Conservation (phyloP, 2,888 invertebrate genomes). For the Hipparchia sbordonii region DNA sequence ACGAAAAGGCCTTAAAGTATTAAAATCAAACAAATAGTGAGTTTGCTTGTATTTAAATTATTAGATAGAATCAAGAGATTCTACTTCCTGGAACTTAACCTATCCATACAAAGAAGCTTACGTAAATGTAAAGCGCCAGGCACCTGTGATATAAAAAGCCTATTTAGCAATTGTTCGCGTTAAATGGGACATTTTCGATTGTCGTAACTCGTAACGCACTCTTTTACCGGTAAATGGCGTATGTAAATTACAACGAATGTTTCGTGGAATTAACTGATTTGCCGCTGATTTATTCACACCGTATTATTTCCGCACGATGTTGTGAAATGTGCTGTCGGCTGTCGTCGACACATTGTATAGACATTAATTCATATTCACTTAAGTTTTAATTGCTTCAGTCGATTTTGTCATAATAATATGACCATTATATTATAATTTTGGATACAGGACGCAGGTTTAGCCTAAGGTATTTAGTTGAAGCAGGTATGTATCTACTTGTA, state of each 20-base stretch:
- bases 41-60: no score
- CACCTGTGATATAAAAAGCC: conserved; percentile 36
- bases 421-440: no score
- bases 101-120: neutral
- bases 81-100: no score
- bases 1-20: no score
- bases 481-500: no score
- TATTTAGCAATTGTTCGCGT: conserved; percentile 52
- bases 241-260: conserved; percentile 46
- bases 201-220: conserved; percentile 47
- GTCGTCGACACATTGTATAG: neutral
- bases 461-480: no score
- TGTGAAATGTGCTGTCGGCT: conserved; percentile 5
- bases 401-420: no score
- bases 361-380: neutral
- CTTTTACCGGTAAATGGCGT: conserved; percentile 47
- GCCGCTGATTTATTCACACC: conserved; percentile 17
- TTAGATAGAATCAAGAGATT: no score
- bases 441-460: no score
- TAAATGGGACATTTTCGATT: conserved; percentile 51
- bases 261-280: conserved; percentile 44
- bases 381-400: no score
- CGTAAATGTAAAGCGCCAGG: conserved; percentile 2
- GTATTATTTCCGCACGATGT: neutral
- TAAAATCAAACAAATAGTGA: no score